Evolutionary conservation across 2,888 invertebrate genomes (phyloP).

Genomic region (Doris montereyensis): DNA sequence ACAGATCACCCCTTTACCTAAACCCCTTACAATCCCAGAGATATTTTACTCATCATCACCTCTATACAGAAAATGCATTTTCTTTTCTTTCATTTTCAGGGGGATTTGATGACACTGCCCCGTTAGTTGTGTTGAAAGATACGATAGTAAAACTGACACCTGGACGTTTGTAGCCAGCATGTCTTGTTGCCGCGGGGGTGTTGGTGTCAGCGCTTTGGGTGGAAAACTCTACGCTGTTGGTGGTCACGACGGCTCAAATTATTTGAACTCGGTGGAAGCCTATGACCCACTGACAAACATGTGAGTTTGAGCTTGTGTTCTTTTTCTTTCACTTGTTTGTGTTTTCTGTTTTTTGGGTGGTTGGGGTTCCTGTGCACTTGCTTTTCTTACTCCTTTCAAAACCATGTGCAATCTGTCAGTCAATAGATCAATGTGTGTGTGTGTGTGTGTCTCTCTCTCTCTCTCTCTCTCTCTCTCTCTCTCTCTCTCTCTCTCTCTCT

Average conservation of each 20-base stretch:
- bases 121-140: conserved; percentile 74
- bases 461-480: no score
- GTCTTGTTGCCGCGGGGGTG: conserved; percentile 71
- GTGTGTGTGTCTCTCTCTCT: no score
- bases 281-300: conserved; percentile 73
- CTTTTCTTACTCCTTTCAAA: no score
- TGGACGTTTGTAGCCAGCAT: conserved; percentile 71
- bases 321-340: no score
- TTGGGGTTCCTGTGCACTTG: background rate
- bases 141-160: conserved; percentile 67
- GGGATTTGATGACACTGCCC: conserved; percentile 75
- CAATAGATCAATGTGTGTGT: no score
- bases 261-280: conserved; percentile 74
- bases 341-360: no score
- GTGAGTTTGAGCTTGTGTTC: conserved; percentile 58
- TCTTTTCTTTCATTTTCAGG: conserved; percentile 54
- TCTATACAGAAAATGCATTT: background rate
- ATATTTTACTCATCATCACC: no score
- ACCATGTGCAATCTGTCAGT: no score
- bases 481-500: no score
- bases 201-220: conserved; percentile 72
- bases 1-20: no score
- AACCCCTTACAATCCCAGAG: no score
- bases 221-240: conserved; percentile 74
- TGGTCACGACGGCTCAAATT: conserved; percentile 75